Conservation (phyloP, 1,140 invertebrate species). For the Lepidurus packardi region DNA sequence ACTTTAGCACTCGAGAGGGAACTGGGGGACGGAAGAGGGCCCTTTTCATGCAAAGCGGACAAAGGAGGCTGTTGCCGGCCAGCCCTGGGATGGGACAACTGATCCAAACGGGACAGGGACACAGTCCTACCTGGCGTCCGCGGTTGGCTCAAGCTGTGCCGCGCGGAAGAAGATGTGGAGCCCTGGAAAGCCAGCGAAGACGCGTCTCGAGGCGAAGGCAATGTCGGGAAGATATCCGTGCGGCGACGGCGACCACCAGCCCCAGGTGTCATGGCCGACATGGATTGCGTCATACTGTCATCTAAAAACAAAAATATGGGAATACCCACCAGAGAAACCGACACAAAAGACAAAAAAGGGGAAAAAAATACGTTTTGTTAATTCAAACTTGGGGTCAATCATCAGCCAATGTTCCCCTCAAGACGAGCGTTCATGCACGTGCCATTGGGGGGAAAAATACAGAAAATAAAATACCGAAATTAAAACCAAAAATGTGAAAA, state of each 20-base stretch:
- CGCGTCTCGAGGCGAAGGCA: conserved; percentile 55
- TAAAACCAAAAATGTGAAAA: background rate
- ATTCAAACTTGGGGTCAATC: conserved; percentile 34
- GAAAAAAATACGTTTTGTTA: conserved; percentile 33
- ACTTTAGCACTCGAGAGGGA: conserved; percentile 47
- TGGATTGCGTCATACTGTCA: conserved; percentile 37
- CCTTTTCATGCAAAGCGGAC: conserved; percentile 38
- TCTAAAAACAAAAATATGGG: conserved; percentile 35
- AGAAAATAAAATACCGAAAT: background rate
- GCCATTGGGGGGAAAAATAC: background rate
- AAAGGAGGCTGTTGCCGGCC: conserved; percentile 45
- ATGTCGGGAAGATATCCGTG: conserved; percentile 82
- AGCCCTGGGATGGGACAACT: conserved; percentile 65
- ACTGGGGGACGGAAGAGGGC: conserved; percentile 40
- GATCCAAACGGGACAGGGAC: conserved; percentile 84
- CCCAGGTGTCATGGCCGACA: conserved; percentile 35
- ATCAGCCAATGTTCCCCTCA: conserved; percentile 34
- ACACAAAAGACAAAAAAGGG: conserved; percentile 35
- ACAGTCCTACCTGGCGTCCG: conserved; percentile 66
- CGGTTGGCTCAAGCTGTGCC: conserved; percentile 38
- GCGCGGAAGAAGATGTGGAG: conserved; percentile 36
- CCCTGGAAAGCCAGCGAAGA: conserved; percentile 43
- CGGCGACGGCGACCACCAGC: conserved; percentile 56
- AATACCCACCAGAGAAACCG: conserved; percentile 37
- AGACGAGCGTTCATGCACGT: conserved; percentile 24